Evolutionary conservation across 2,113 vertebrate species (phyloP), one percentile per base, ranked within the genome.

Genomic region (Carollia perspicillata): DNA sequence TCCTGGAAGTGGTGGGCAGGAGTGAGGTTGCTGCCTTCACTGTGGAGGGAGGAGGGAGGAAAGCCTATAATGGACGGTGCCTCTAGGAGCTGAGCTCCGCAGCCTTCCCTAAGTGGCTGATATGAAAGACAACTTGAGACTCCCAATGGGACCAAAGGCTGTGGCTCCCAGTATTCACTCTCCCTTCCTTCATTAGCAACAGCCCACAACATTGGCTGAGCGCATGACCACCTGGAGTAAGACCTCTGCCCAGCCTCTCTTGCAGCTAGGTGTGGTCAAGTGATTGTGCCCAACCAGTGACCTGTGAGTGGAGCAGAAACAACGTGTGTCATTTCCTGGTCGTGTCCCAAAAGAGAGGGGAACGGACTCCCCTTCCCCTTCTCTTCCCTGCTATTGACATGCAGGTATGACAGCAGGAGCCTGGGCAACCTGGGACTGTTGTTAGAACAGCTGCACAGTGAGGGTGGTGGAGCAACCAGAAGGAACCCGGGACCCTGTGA

Each of bases 21-120:
- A 65, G 99, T 99, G 95, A 99, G 99, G 92, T 99, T 99, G 97
- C 99, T 99, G 71, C 99, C 99, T 98, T 99, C 99, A 0, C 99
- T 99, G 96, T 30, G 97, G 89, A 42, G 87, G 97, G 92, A 89
- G 96, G 92, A 97, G 33, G 80, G n/a, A 30, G 30, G 37, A 14
- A 33, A 3, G 26, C 20, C 44, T 3, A 49, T 97, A 93, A 94
- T 42, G 78, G 47, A 14, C 1, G 26, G 37, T 5, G 40, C 51
- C 33, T 40, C 49, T 33, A 20, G 74, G 16, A 11, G 2, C 28
- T 13, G 0, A 17, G 58, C 79, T 14, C 63, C 55, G 4, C 18
- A 22, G 26, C 33, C 18, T 58, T 30, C 37, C 84, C 53, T 35
- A 13, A 53, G 14, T 1, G 12, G 8, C 23, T 33, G 8, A 14